These are phyloP conservation scores for Uromys caudimaculatus DNA, from an alignment of 2,797 vertebrate genomes.

Conservation along the genomic window DNA sequence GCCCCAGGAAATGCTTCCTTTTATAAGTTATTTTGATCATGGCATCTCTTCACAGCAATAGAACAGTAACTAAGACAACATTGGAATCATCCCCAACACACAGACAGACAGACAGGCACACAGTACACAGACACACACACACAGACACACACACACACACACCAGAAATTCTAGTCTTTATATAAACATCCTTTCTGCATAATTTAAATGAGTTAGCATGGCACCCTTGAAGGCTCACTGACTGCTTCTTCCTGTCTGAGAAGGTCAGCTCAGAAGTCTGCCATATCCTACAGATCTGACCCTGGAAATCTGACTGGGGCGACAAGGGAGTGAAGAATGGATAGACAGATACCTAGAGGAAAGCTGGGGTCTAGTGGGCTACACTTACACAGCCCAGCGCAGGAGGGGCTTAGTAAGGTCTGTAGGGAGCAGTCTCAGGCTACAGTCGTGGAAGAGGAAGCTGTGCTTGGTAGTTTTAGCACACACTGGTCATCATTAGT, in stretches of 20 bases:
- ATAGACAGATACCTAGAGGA: neutral
- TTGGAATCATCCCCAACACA: neutral
- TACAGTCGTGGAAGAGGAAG: neutral
- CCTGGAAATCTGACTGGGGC: neutral
- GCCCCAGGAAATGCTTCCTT: neutral
- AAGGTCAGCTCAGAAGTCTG: neutral
- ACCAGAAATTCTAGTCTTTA: neutral
- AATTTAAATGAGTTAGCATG: neutral
- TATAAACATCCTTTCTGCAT: neutral
- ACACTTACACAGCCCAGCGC: neutral
- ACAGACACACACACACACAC: neutral
- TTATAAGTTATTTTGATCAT: neutral
- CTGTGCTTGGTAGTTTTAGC: neutral
- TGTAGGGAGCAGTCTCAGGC: neutral
- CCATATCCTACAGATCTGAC: neutral
- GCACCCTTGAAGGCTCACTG: neutral
- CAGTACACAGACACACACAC: neutral
- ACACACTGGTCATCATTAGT: neutral
- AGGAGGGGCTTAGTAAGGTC: neutral
- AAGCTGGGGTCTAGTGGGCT: neutral
- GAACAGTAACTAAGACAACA: neutral
- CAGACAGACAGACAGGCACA: neutral
- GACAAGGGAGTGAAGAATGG: neutral
- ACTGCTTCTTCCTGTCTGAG: neutral
- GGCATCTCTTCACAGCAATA: neutral